Conservation (phyloP, 2,113 vertebrate genomes). For the cattle (Bos taurus) region DNA sequence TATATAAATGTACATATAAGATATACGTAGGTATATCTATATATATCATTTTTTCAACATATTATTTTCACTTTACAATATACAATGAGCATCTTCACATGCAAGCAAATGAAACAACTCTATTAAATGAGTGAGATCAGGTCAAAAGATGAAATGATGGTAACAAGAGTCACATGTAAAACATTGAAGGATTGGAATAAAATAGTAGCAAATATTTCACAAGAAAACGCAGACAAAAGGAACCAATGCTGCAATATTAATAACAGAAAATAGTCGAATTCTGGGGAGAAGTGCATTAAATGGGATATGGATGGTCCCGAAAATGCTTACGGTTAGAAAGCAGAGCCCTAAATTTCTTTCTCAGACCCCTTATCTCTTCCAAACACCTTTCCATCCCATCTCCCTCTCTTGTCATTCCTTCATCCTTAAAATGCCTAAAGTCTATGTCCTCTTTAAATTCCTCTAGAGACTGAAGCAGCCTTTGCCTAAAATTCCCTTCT, state of each 20-base stretch:
- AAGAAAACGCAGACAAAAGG: slow-evolving; percentile 17
- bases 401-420: slow-evolving; percentile 52
- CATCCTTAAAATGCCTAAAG: slow-evolving; percentile 54
- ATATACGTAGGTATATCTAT: neutral
- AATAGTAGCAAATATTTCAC: neutral
- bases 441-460: slow-evolving; percentile 65
- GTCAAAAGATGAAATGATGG: slow-evolving; percentile 32
- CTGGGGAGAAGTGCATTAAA: slow-evolving; percentile 4
- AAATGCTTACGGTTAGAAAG: slow-evolving; percentile 42
- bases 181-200: neutral
- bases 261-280: slow-evolving; percentile 37
- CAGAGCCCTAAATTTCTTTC: slow-evolving; percentile 53
- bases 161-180: neutral
- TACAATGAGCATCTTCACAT: slow-evolving; percentile 7
- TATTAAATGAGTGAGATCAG: neutral
- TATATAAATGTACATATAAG: neutral
- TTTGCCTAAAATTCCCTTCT: slow-evolving; percentile 59
- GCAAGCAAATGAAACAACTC: neutral
- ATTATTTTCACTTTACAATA: slow-evolving; percentile 26
- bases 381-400: slow-evolving; percentile 56
- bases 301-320: neutral
- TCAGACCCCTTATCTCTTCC: slow-evolving; percentile 57
- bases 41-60: neutral
- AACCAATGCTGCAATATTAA: slow-evolving; percentile 12
- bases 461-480: slow-evolving; percentile 59